Evolutionary conservation across 2,113 vertebrate species (phyloP).

Genomic region (Rhombomys opimus): DNA sequence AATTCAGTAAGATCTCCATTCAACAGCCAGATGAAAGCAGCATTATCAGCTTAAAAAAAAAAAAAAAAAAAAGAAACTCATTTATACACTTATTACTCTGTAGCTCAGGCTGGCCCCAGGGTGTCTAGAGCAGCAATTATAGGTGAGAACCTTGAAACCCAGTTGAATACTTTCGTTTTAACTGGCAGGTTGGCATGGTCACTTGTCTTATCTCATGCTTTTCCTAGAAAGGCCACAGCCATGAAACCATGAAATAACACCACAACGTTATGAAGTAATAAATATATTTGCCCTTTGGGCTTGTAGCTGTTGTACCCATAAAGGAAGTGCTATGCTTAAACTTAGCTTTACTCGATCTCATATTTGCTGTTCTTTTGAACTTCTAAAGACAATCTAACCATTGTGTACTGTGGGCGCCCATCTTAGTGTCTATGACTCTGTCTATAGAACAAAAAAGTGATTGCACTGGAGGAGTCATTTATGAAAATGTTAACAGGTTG

Average conservation of each 20-base stretch:
- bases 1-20: background rate
- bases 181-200: background rate
- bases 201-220: constrained; percentile 33
- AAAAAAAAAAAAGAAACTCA: background rate
- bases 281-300: constrained; percentile 45
- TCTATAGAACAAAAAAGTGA: background rate
- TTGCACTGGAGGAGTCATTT: background rate
- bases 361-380: background rate
- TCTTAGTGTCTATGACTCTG: background rate
- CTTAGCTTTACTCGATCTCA: constrained; percentile 21
- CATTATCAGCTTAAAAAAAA: background rate
- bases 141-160: too few species aligned
- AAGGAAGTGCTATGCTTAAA: constrained; percentile 60
- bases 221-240: background rate
- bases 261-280: constrained; percentile 45
- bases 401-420: background rate
- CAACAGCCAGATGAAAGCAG: background rate
- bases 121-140: background rate
- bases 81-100: background rate
- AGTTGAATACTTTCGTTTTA: background rate
- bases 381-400: background rate
- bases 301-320: constrained; percentile 7
- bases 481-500: background rate
- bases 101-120: background rate
- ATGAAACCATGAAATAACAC: constrained; percentile 54